These are phyloP conservation scores for Nomada fucata DNA, from an alignment of 2,888 invertebrate species.

Conservation along the genomic window DNA sequence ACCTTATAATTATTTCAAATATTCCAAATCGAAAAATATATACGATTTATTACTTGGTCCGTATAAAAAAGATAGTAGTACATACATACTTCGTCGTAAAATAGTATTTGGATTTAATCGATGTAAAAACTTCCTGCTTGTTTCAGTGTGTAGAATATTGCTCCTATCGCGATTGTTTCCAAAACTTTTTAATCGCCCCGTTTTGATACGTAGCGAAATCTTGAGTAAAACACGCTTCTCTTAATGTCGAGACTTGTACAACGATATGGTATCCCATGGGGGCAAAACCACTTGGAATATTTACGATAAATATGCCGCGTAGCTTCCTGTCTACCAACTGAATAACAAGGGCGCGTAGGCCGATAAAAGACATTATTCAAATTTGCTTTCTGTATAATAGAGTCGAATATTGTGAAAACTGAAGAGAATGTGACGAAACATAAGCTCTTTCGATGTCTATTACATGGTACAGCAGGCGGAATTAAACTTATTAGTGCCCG, in stretches of 20 bases:
- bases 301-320: constrained; percentile 76
- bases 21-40: neutral
- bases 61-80: neutral
- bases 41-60: neutral
- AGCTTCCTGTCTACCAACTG: constrained; percentile 67
- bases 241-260: constrained; percentile 66
- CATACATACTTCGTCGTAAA: neutral
- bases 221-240: constrained; percentile 60
- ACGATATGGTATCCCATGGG: constrained; percentile 78
- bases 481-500: neutral
- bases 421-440: constrained; percentile 35
- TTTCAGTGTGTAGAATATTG: constrained; percentile 10
- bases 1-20: neutral
- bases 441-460: constrained; percentile 13
- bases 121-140: neutral
- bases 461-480: neutral
- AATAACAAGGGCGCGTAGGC: constrained; percentile 68
- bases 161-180: constrained; percentile 31
- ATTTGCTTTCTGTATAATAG: constrained; percentile 77
- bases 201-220: constrained; percentile 67
- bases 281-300: constrained; percentile 74
- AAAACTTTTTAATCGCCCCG: constrained; percentile 58
- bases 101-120: too few relatives aligned
- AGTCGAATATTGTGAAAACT: constrained; percentile 50
- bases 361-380: constrained; percentile 83